Base-by-base conservation (phyloP, 2,797 vertebrate genomes). In the Cryptoblepharus egeriae region DNA sequence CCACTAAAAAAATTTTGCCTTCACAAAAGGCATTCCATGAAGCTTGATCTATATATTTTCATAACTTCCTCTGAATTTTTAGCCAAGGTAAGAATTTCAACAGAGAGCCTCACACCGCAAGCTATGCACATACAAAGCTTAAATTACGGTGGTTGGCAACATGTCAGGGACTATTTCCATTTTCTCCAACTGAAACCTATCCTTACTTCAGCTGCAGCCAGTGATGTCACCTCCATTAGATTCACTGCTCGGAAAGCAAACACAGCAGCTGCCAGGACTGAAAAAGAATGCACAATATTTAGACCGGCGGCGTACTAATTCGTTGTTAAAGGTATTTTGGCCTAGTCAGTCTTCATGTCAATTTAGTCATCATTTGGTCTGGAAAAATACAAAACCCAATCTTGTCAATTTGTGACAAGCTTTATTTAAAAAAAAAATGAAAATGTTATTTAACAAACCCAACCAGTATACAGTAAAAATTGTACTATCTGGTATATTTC, bases 211-310 rank as follows among this genome's bases (percentile, higher is more conserved):
- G 96, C 96, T 79, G 98, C 98, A 93, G 97, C 97, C 94, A 99
- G 95, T 92, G 98, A 99, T 83, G 97, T 98, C 97, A 98, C 98
- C 94, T 99, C 98, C 99, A 99, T 99, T 96, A 99, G 96, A 96
- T 99, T 99, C 94, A 99, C 98, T 18, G 98, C 97, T 85, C 98
- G 97, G 95, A 99, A 99, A 92, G 98, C 98, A 95, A 99, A 99
- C 92, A 99, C 98, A 18, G 99, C 97, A 90, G 98, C 98, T 88
- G 99, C 98, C 89, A 99, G 94, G 24, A 98, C 98, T 99, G 90
- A 84, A 96, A 96, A 86, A 95, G 94, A 96, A 96, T 79, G 91
- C 52, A 89, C 90, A 95, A 35, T 79, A 89, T 93, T 91, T 94
- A 92, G 91, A 81, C 86, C 85, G 89, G 71, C 87, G 82, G 89